A percentile compares a stretch with the other conserved stretches of the same genome.
Evolutionary conservation across 2,113 vertebrate species (phyloP).

Genomic region (Salvelinus namaycush): DNA sequence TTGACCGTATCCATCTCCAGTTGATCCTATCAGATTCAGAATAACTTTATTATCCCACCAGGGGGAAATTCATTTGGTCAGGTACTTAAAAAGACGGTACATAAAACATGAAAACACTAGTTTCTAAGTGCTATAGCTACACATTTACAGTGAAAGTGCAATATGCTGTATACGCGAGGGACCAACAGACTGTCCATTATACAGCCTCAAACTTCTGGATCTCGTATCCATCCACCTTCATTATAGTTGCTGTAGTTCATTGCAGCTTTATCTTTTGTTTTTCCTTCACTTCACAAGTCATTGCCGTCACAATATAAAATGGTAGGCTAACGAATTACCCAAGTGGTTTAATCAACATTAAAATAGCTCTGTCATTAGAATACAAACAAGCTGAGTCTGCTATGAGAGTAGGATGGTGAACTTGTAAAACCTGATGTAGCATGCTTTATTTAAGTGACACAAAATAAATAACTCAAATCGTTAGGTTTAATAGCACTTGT

Average conservation of each 20-base stretch:
- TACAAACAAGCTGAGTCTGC: constrained; percentile 44
- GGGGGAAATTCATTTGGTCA: no score
- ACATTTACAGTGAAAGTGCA: constrained; percentile 25
- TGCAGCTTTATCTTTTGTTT: constrained; percentile 18
- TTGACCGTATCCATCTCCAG: constrained; percentile 26
- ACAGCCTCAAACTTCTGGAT: neutral
- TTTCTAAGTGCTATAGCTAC: no score
- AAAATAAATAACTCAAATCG: constrained; percentile 50
- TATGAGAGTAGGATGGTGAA: constrained; percentile 58
- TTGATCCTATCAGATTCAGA: constrained; percentile 28
- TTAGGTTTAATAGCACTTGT: constrained; percentile 20
- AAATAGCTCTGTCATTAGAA: constrained; percentile 68
- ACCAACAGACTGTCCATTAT: no score
- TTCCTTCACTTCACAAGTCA: constrained; percentile 55
- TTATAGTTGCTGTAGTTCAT: neutral
- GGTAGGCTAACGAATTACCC: constrained; percentile 61
- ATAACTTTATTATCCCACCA: no score
- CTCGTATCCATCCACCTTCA: neutral
- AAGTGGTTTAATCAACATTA: constrained; percentile 70
- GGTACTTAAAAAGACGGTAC: no score
- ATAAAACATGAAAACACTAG: no score
- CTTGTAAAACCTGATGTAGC: constrained; percentile 62
- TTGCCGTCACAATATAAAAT: constrained; percentile 64
- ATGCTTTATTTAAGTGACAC: constrained; percentile 56
- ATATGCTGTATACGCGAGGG: neutral